Evolutionary conservation across 2,888 invertebrate species (phyloP).

Genomic region (Drosophila emarginata): DNA sequence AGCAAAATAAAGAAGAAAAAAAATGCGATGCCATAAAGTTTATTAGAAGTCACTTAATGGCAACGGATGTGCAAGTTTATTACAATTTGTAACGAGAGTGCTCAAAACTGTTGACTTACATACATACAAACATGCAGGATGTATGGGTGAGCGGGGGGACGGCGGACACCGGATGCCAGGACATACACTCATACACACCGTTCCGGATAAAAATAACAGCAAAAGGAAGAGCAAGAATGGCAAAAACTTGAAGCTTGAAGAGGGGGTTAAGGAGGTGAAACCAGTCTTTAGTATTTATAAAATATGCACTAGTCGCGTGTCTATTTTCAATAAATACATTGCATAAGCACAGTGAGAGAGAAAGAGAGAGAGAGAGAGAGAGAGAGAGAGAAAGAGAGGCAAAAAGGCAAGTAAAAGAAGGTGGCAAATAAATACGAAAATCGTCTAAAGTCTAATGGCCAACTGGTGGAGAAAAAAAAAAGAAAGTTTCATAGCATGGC

Average conservation of each 20-base stretch:
- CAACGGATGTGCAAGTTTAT: conserved; percentile 74
- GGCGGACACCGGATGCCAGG: background rate
- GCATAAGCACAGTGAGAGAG: background rate
- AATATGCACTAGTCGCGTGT: conserved; percentile 76
- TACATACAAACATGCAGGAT: background rate
- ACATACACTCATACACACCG: conserved; percentile 4
- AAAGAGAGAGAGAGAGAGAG: background rate
- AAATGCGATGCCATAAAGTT: conserved; percentile 71
- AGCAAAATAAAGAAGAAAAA: conserved; percentile 20
- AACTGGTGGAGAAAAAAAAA: background rate
- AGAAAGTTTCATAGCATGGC: background rate
- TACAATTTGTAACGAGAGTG: conserved; percentile 73
- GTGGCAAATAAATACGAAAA: conserved; percentile 14
- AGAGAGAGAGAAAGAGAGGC: background rate
- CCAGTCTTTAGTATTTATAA: conserved; percentile 54
- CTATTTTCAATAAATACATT: conserved; percentile 71
- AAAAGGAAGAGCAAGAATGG: background rate
- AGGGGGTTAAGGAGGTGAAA: background rate
- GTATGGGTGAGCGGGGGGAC: background rate
- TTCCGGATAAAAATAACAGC: conserved; percentile 8
- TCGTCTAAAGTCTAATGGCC: background rate
- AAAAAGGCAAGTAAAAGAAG: background rate
- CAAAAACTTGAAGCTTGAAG: background rate
- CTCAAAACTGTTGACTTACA: conserved; percentile 56
- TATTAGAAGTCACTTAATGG: conserved; percentile 75